Evolutionary conservation across 2,113 vertebrate genomes (phyloP).

Genomic region (Cynopterus brachyotis): DNA sequence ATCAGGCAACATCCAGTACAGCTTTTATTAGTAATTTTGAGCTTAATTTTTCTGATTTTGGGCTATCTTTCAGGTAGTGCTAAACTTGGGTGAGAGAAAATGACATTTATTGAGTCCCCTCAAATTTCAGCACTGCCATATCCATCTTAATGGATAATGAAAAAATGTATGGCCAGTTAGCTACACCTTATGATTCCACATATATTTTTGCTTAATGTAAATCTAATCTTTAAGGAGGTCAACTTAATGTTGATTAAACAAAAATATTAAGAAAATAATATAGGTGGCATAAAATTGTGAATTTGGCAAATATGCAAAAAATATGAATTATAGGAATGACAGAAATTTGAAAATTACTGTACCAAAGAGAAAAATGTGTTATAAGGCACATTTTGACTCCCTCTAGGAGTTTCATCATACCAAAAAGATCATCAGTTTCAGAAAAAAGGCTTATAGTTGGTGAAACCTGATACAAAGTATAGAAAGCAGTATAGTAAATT

Average conservation of each 20-base stretch:
- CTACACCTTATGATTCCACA: not conserved
- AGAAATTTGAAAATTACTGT: not conserved
- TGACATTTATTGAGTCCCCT: not conserved
- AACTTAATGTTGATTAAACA: not conserved
- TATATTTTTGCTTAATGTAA: not conserved
- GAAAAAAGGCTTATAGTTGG: not conserved
- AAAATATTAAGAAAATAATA: not conserved
- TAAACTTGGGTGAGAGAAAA: not conserved
- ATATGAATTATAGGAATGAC: not conserved
- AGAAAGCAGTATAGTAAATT: not conserved
- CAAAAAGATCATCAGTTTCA: not conserved
- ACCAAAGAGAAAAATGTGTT: not conserved
- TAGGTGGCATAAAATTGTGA: not conserved
- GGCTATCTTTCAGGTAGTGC: not conserved
- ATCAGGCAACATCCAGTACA: not conserved
- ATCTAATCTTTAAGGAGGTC: not conserved
- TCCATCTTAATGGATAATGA: not conserved
- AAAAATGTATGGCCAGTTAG: not conserved
- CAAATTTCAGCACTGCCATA: not conserved
- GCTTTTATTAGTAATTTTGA: not conserved
- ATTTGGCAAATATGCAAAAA: not conserved
- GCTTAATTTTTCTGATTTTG: not conserved
- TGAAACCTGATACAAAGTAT: not conserved
- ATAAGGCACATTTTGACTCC: not conserved
- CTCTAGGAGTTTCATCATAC: not conserved